Base-by-base conservation (phyloP, 1,140 invertebrate species). In the Pararge aegeria region DNA sequence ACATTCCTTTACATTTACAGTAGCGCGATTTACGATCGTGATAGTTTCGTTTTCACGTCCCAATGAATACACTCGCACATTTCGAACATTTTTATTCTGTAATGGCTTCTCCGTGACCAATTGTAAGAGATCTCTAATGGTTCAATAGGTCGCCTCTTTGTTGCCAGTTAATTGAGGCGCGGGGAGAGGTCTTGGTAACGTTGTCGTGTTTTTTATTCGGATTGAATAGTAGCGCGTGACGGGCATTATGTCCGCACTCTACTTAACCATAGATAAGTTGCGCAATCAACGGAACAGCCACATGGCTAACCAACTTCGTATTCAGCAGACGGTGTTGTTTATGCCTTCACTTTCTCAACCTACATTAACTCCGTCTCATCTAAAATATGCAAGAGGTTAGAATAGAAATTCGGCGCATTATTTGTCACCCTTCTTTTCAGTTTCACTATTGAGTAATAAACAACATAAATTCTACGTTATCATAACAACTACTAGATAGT, bases 31-130 rank as follows among this genome's bases (percentile, higher is more conserved):
- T 83, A 78, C 66, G 68, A 74, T 77, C 80, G 75, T 74, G 82
- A 87, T 89, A 87, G 80, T 85, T 87, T 83, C 75, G 68, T 83
- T 87, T 88, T 88, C 79, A 81, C 83, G 82, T 82, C 70, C 76
- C 73, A 83, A 77, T 79, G 78, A 71, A 59, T 79, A 54, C 70
- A 70, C 70, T 68, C 61, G 71, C 72, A 69, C 64, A 73, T 71
- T 79, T 78, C 62, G 67, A 68, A 73, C 69, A 76, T 81, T 77
- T 74, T 55, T 66, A 73, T 78, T 75, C 73, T 60, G 61, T 73
- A 76, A 78, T 75, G 62, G 68, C 56, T 62, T 54, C 20, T 53
- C 69, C 61, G 70, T 61, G 74, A 75, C 81, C 83, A 80, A 66
- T 73, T 56, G 40, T 66, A 62, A 34, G 50, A 73, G 76, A 78